A percentile compares a stretch with the other conserved stretches of the same genome.
These are phyloP conservation scores for Dexiosoma caninum DNA, from an alignment of 2,888 invertebrate species.

Conservation along the genomic window DNA sequence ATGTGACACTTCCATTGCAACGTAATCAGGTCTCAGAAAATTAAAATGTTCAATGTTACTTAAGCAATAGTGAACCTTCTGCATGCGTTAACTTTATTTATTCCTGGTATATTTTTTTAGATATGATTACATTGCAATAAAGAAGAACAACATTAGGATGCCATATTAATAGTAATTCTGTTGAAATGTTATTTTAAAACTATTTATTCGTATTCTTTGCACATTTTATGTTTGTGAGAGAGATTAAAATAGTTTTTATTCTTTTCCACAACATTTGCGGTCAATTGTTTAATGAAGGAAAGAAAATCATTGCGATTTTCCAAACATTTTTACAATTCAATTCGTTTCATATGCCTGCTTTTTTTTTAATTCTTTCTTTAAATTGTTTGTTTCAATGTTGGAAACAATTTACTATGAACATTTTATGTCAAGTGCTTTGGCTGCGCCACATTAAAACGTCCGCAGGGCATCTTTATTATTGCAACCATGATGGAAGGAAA, in stretches of 20 bases:
- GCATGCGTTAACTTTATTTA: too few species aligned
- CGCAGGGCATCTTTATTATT: conserved; percentile 48
- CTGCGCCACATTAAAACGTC: conserved; percentile 39
- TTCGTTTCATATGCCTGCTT: background rate
- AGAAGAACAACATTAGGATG: too few species aligned
- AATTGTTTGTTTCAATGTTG: conserved; percentile 8
- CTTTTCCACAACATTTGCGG: conserved; percentile 27
- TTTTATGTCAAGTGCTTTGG: conserved; percentile 58
- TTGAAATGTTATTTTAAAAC: too few species aligned
- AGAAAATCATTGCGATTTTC: background rate
- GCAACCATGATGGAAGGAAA: conserved; percentile 26
- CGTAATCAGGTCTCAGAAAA: too few species aligned
- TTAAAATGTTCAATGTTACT: too few species aligned
- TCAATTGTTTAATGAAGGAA: conserved; percentile 27
- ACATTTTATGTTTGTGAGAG: background rate
- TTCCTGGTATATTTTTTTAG: too few species aligned
- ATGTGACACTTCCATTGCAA: too few species aligned
- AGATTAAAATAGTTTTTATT: conserved; percentile 18
- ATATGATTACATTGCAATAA: too few species aligned
- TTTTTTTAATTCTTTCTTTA: conserved; percentile 1
- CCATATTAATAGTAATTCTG: too few species aligned
- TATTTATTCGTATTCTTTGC: too few species aligned
- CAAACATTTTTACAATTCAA: conserved; percentile 21
- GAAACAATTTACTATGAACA: conserved; percentile 53
- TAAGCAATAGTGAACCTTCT: too few species aligned